These are phyloP conservation scores for Cephus pulcher DNA, from an alignment of 2,888 invertebrate species.

Conservation along the genomic window DNA sequence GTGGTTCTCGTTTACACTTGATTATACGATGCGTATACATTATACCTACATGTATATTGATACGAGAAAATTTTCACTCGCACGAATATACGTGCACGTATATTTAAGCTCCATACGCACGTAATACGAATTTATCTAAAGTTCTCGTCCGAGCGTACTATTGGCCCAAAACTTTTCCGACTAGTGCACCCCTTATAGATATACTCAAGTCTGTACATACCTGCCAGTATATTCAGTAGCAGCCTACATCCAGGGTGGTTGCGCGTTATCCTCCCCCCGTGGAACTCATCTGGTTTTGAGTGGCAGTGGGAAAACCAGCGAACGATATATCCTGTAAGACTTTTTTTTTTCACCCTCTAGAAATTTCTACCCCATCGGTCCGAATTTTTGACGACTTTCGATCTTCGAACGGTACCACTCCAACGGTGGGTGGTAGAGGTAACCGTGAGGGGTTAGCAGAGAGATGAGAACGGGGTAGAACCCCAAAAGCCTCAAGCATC, in stretches of 20 bases:
- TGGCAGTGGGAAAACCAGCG: background rate
- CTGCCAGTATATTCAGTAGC: background rate
- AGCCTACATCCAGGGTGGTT: background rate
- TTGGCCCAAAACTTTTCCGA: background rate
- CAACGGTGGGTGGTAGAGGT: background rate
- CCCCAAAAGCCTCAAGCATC: conserved; percentile 61
- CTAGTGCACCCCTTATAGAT: background rate
- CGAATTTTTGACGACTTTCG: background rate
- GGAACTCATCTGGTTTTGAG: background rate
- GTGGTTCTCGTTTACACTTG: background rate
- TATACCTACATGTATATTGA: background rate
- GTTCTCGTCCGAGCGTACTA: background rate
- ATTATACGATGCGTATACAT: background rate
- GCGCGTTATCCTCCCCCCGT: background rate
- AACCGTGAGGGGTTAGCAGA: background rate
- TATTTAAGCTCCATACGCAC: background rate
- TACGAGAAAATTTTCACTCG: background rate
- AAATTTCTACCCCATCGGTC: background rate
- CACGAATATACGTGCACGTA: background rate
- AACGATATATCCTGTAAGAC: background rate
- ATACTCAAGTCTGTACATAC: background rate
- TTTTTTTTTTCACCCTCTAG: background rate
- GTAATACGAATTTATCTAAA: background rate
- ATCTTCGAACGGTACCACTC: background rate
- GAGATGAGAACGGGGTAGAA: conserved; percentile 22